These are phyloP conservation scores for Helobdella robusta DNA, from an alignment of 2,888 invertebrate genomes.

Conservation along the genomic window DNA sequence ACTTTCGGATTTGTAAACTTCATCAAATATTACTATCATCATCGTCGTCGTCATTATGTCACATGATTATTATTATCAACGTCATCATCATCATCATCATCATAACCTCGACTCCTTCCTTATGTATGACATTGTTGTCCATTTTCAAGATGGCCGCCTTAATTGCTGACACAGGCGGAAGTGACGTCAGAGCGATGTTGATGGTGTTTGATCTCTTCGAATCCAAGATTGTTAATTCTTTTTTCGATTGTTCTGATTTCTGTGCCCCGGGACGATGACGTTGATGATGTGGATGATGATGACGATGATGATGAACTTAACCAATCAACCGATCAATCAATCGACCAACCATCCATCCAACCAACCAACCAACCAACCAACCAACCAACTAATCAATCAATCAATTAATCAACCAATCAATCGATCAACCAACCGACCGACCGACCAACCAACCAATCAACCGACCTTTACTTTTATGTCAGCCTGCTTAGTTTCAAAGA, in stretches of 20 bases:
- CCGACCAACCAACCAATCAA: too few species aligned
- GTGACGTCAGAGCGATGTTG: constrained; percentile 97
- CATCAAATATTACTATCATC: not conserved
- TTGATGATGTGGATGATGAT: too few species aligned
- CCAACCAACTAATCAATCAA: too few species aligned
- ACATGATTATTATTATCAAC: constrained; percentile 17
- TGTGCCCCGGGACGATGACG: too few species aligned
- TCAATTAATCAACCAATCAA: too few species aligned
- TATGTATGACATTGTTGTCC: constrained; percentile 93
- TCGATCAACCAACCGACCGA: too few species aligned
- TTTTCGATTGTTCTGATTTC: constrained; percentile 54
- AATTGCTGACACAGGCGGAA: constrained; percentile 92
- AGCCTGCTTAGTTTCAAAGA: constrained; percentile 15
- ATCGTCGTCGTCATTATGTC: not conserved
- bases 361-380: too few species aligned
- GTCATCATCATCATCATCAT: not conserved
- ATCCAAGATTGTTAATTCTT: constrained; percentile 85
- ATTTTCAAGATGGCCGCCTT: constrained; percentile 91
- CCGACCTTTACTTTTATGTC: not conserved
- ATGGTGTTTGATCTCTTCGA: constrained; percentile 96
- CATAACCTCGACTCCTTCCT: constrained; percentile 81
- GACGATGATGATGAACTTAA: too few species aligned
- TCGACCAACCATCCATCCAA: too few species aligned
- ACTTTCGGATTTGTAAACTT: too few species aligned
- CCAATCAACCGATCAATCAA: too few species aligned